phyloP scores from a whole-genome alignment of 1,140 invertebrate species.

The Aradophagus sp. region DNA sequence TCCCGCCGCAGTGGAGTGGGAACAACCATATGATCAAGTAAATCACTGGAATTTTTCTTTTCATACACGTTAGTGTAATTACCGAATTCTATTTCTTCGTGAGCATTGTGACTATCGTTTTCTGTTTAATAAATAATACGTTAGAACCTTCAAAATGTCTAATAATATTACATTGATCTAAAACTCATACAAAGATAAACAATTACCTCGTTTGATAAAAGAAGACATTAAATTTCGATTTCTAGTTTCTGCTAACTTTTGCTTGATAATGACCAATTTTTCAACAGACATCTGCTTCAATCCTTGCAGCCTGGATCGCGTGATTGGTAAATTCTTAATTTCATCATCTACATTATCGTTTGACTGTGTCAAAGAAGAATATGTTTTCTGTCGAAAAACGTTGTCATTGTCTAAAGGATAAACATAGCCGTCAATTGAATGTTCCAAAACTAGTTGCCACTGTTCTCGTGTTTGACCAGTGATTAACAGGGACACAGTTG shows the following conservation, averaged over 20 bases:
- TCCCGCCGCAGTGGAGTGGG: constrained; percentile 67
- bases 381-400: constrained; percentile 41
- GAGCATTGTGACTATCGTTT: constrained; percentile 60
- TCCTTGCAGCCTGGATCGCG: constrained; percentile 77
- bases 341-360: constrained; percentile 60
- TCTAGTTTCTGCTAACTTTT: constrained; percentile 79
- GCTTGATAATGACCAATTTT: constrained; percentile 79
- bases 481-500: constrained; percentile 81
- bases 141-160: background rate
- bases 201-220: constrained; percentile 48
- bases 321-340: constrained; percentile 33
- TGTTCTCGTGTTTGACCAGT: constrained; percentile 79
- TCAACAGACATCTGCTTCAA: constrained; percentile 81
- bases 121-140: constrained; percentile 53
- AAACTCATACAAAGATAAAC: background rate
- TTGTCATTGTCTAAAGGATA: constrained; percentile 75
- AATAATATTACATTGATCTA: constrained; percentile 6
- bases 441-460: constrained; percentile 80
- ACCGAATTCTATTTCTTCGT: constrained; percentile 43
- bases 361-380: constrained; percentile 27
- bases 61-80: constrained; percentile 43
- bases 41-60: constrained; percentile 38
- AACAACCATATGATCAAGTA: constrained; percentile 28
- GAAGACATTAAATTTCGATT: constrained; percentile 65
- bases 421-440: constrained; percentile 77